Percentiles rank a stretch among this genome's conserved stretches.
phyloP scores from a whole-genome alignment of 2,888 invertebrate genomes.

The Brachypalpus laphriformis region DNA sequence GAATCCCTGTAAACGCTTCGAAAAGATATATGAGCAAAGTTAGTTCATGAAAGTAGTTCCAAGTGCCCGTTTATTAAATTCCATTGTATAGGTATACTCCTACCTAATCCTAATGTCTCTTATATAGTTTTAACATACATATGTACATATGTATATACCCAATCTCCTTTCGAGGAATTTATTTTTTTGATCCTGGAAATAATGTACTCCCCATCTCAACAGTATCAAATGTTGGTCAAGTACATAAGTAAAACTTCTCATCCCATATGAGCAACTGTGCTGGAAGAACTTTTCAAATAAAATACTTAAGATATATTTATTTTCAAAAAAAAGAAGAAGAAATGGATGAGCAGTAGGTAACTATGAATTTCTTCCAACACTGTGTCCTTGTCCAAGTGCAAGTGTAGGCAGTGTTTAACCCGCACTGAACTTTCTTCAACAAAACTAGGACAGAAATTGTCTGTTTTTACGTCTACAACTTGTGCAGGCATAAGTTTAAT shows the following conservation, averaged over 20 bases:
- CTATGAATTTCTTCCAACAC: neutral
- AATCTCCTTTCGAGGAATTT: neutral
- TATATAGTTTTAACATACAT: neutral
- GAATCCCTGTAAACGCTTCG: too few relatives aligned
- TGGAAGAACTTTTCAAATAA: conserved; percentile 51
- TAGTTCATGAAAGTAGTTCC: neutral
- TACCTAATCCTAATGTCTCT: conserved; percentile 4
- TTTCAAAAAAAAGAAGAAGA: neutral
- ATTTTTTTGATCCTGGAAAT: neutral
- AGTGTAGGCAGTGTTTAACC: conserved; percentile 1
- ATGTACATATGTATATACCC: too few relatives aligned
- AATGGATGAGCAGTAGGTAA: conserved; percentile 1
- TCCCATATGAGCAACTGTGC: conserved; percentile 17
- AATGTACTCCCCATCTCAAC: neutral
- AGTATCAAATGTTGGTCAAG: conserved; percentile 29
- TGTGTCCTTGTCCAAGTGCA: neutral
- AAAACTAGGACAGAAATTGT: neutral
- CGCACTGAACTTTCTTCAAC: neutral
- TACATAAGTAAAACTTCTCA: neutral
- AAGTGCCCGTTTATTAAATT: conserved; percentile 8
- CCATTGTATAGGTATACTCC: neutral
- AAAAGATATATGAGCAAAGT: neutral
- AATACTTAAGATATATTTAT: conserved; percentile 11
- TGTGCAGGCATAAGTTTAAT: neutral
- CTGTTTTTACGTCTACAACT: neutral